A percentile compares a stretch with the other conserved stretches of the same genome.
phyloP scores from a whole-genome alignment of 2,113 vertebrate species.

The Grammatotria lemairii region DNA sequence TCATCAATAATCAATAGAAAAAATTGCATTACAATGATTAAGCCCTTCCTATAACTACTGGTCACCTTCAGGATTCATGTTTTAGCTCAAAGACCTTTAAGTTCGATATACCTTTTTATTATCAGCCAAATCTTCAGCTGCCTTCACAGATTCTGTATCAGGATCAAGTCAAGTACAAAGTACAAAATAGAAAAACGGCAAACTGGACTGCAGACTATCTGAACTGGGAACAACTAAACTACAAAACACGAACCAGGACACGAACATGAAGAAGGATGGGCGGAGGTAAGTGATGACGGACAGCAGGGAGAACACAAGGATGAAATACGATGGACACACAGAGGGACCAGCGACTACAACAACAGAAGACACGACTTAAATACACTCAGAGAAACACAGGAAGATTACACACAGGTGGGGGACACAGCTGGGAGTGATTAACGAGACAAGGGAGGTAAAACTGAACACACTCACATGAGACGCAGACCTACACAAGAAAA shows the following conservation, averaged over 20 bases:
- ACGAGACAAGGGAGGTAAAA: background rate
- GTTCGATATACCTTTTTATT: background rate
- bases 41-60: background rate
- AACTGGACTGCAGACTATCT: background rate
- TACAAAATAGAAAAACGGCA: background rate
- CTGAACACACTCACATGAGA: background rate
- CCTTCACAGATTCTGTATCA: background rate
- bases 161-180: background rate
- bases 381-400: background rate
- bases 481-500: too few species aligned
- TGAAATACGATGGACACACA: background rate
- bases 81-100: background rate
- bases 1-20: background rate
- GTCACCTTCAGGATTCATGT: background rate
- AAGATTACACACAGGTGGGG: background rate
- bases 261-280: accelerated
- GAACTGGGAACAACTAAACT: background rate
- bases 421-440: background rate
- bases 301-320: accelerated
- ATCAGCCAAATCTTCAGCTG: background rate
- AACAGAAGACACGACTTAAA: background rate
- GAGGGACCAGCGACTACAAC: background rate
- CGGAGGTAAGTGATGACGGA: background rate
- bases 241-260: background rate
- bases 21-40: background rate